Evolutionary conservation across 2,113 vertebrate genomes (phyloP).

Genomic region (Bubalus kerabau): DNA sequence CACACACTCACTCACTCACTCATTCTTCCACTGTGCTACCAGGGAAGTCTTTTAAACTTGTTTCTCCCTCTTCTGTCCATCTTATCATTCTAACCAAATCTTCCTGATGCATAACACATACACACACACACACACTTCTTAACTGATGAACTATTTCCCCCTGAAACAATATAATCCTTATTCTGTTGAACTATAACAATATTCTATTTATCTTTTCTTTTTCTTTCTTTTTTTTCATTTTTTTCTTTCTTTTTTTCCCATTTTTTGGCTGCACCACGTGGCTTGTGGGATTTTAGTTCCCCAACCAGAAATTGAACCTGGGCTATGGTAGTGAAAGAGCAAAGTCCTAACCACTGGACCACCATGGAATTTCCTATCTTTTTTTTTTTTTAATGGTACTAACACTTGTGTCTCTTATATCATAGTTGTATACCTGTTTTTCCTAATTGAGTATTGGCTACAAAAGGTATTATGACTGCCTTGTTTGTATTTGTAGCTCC

Average conservation of each 20-base stretch:
- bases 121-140: neutral
- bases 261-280: neutral
- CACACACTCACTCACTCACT: neutral
- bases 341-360: neutral
- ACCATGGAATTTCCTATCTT: neutral
- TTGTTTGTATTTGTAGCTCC: neutral
- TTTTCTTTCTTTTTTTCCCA: neutral
- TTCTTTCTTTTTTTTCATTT: neutral
- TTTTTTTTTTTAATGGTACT: neutral
- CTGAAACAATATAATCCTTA: neutral
- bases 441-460: neutral
- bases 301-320: neutral
- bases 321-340: neutral
- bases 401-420: neutral
- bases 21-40: neutral
- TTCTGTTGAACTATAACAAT: neutral
- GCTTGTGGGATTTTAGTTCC: neutral
- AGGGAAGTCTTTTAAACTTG: neutral
- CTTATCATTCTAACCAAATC: neutral
- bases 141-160: neutral
- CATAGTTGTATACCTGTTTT: neutral
- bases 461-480: neutral
- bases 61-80: neutral
- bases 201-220: neutral
- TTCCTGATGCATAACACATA: neutral